These are phyloP conservation scores for Machimus atricapillus DNA, from an alignment of 2,888 invertebrate species.

Conservation along the genomic window DNA sequence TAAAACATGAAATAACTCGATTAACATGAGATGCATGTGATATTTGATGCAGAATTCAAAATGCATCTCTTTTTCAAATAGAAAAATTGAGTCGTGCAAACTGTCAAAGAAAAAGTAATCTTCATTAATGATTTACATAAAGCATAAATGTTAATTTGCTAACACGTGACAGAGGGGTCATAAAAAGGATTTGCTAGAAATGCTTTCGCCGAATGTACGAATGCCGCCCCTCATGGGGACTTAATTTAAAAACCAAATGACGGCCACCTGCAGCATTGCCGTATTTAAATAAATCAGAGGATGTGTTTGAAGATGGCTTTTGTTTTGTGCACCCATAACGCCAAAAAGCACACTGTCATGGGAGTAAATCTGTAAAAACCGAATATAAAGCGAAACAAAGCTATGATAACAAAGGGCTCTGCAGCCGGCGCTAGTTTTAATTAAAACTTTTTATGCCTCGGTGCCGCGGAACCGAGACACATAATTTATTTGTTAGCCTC, in stretches of 20 bases:
- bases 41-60: not conserved
- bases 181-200: not conserved
- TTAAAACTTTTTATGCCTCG: conserved; percentile 15
- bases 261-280: not conserved
- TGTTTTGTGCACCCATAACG: not conserved
- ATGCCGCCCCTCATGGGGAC: not conserved
- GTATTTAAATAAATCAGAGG: conserved; percentile 12
- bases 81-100: not conserved
- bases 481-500: conserved; percentile 5
- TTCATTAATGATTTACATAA: not conserved
- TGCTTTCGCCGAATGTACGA: not conserved
- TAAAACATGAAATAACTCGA: conserved; percentile 17
- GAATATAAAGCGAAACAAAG: not conserved
- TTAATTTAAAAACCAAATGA: conserved; percentile 25
- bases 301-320: not conserved
- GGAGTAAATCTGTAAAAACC: not conserved
- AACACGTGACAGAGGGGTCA: not conserved
- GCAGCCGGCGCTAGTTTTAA: not conserved
- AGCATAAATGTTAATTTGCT: conserved; percentile 20
- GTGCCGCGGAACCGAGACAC: not conserved
- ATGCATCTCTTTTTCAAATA: not conserved
- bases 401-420: not conserved
- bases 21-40: not conserved
- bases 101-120: not conserved
- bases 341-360: not conserved